Conservation (phyloP, 2,113 vertebrate genomes). For the Cynopterus brachyotis region DNA sequence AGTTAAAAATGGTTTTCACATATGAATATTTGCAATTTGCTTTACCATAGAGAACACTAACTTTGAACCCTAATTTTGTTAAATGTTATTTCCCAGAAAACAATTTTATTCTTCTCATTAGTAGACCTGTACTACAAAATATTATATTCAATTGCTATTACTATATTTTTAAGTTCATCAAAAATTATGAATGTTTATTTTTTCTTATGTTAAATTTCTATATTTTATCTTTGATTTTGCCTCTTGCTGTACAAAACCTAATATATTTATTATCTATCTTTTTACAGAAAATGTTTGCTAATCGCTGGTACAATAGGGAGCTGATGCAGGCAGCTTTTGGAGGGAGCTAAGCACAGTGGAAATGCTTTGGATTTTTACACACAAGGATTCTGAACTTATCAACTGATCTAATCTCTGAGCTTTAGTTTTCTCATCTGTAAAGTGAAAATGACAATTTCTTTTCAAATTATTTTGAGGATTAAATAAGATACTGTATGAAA, state of each 20-base stretch:
- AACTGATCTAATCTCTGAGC: background rate
- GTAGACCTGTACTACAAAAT: background rate
- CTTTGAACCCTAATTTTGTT: background rate
- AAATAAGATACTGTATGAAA: background rate
- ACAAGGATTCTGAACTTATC: background rate
- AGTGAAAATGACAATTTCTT: background rate
- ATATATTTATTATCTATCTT: background rate
- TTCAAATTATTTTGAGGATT: background rate
- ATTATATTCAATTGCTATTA: background rate
- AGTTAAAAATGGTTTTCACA: background rate
- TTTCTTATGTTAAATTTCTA: background rate
- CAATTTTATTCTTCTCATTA: background rate
- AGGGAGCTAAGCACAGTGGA: background rate
- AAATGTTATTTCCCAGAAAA: background rate
- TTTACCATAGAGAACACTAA: background rate
- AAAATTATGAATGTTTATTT: background rate
- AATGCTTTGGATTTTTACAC: background rate
- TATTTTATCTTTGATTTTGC: slow-evolving; percentile 2
- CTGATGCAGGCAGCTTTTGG: background rate
- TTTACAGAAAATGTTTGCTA: background rate
- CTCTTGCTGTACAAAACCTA: background rate
- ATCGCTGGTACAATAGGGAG: background rate
- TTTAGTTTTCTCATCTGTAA: background rate
- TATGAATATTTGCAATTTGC: background rate
- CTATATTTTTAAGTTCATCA: background rate